Conservation (phyloP, 1,140 invertebrate species). For the Lithobius niger region DNA sequence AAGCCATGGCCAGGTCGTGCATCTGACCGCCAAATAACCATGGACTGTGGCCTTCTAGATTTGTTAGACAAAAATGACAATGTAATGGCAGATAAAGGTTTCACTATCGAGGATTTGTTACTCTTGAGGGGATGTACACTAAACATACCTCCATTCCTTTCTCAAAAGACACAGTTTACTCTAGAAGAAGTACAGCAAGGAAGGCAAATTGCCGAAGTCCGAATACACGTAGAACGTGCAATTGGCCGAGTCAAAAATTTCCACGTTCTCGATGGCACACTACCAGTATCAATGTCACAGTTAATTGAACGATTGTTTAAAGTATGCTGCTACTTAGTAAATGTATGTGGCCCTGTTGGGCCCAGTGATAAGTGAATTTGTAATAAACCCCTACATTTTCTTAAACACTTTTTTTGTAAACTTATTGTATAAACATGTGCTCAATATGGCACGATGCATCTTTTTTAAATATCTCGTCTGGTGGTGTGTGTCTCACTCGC, state of each 20-base stretch:
- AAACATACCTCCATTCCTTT: not conserved
- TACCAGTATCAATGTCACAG: not conserved
- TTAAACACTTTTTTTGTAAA: not conserved
- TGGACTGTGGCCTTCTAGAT: conserved; percentile 16
- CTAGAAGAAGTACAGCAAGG: not conserved
- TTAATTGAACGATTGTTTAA: not conserved
- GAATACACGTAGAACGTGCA: not conserved
- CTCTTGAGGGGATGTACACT: not conserved
- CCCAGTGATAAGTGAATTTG: not conserved
- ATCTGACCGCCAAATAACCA: conserved; percentile 18
- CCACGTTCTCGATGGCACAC: not conserved
- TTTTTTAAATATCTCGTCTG: no score
- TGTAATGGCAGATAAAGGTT: no score
- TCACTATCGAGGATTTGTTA: conserved; percentile 6
- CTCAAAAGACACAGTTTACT: not conserved
- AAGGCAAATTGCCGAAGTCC: not conserved
- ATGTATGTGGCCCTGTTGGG: not conserved
- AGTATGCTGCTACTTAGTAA: not conserved
- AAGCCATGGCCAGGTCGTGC: conserved; percentile 16
- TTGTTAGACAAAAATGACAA: not conserved
- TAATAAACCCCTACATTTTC: not conserved
- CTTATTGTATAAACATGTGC: no score
- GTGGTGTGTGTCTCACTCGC: no score
- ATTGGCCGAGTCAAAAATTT: not conserved
- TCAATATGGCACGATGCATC: no score